Evolutionary conservation across 1,140 invertebrate genomes (phyloP).

Genomic region (Hyposmocoma kahamanoa): DNA sequence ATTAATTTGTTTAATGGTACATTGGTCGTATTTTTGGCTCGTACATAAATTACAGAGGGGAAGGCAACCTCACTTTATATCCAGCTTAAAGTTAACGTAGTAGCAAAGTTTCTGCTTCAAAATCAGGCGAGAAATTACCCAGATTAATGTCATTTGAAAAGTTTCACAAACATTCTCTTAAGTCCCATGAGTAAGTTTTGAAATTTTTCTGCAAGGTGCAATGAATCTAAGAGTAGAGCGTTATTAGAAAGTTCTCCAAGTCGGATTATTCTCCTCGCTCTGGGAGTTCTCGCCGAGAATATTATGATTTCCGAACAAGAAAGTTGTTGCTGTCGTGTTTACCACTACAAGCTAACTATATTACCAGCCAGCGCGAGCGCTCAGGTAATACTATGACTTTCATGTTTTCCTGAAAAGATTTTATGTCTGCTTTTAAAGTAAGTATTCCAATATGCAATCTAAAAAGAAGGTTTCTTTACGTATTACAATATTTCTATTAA

Average conservation of each 20-base stretch:
- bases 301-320: conserved; percentile 18
- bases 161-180: conserved; percentile 40
- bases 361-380: background rate
- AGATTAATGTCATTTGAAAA: conserved; percentile 48
- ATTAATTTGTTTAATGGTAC: too few relatives aligned
- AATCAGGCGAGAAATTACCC: conserved; percentile 31
- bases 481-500: too few relatives aligned
- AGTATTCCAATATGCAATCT: too few relatives aligned
- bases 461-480: too few relatives aligned
- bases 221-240: conserved; percentile 41
- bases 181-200: conserved; percentile 29
- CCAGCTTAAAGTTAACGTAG: background rate
- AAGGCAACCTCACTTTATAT: background rate
- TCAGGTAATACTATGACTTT: too few relatives aligned
- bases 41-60: too few relatives aligned
- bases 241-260: conserved; percentile 50
- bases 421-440: too few relatives aligned
- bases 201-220: conserved; percentile 49
- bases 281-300: conserved; percentile 28
- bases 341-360: background rate
- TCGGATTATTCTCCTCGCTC: conserved; percentile 27
- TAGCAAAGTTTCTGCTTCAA: conserved; percentile 23
- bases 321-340: background rate
- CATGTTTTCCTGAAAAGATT: too few relatives aligned
- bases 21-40: too few relatives aligned